Base-by-base conservation (phyloP, 2,888 invertebrate species). In the Xylota segnis region DNA sequence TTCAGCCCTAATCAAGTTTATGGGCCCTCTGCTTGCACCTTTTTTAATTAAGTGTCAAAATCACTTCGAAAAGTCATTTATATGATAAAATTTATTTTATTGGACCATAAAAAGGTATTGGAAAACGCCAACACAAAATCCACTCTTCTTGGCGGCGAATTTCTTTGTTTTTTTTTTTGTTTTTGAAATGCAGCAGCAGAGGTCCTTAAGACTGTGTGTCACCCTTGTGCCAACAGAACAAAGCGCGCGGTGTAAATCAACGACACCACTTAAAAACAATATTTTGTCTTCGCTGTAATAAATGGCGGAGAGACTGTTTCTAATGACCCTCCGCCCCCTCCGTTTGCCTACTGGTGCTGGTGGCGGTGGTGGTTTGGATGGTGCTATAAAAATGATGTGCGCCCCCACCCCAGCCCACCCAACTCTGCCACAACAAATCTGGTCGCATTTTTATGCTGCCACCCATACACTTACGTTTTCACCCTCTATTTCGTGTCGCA, bases 191-290 rank as follows among this genome's bases (percentile, higher is more conserved):
- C 71, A 79, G 58, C 58, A 50, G n/a, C 3, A 23, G 2, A 23
- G 56, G 56, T 65, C 79, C 58, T 65, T 50, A 37, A 50, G 37
- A 27, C 9, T 3, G n/a, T n/a, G n/a, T 79, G 79, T 65, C 79
- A 79, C 79, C 72, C 79, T 72, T 58, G 65, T 23, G 23, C n/a
- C n/a, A n/a, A n/a, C n/a, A n/a, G 3, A 58, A 56, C 18, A 59
- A 34, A 52, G 14, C n/a, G 50, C 23, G 14, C n/a, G 50, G 16
- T 66, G 65, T 79, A 79, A 79, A 79, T 79, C 79, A 72, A 37
- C 56, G 50, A 37, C 65, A 58, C 58, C 72, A 63, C 79, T 79
- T 65, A 72, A 79, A 79, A 79, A 79, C 79, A 79, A 79, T 79
- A 72, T 72, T 79, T 72, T 58, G 59, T 66, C 59, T 66, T 47